Conservation (phyloP, 2,888 invertebrate species). For the Apotomis capreana region DNA sequence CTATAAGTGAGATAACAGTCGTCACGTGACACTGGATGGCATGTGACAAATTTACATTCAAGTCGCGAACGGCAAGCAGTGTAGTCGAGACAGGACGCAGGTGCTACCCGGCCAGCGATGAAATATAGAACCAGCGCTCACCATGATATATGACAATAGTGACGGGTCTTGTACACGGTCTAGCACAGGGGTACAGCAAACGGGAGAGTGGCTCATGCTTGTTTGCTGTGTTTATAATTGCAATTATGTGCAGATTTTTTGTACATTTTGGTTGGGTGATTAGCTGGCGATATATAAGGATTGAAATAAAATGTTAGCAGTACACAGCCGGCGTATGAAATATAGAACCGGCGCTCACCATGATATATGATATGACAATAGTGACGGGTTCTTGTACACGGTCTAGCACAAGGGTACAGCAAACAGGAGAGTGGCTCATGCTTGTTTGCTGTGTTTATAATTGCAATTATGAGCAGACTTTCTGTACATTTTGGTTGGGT, state of each 20-base stretch:
- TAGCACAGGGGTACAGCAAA: not conserved
- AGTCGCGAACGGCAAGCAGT: slow-evolving; percentile 54
- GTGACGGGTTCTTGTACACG: slow-evolving; percentile 57
- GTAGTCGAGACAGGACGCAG: slow-evolving; percentile 57
- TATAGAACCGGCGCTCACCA: slow-evolving; percentile 64
- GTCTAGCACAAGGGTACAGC: slow-evolving; percentile 26
- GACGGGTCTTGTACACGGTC: slow-evolving; percentile 55
- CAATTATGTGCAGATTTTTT: no score
- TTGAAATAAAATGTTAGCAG: no score
- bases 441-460: no score
- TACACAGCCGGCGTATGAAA: slow-evolving; percentile 51
- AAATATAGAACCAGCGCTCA: slow-evolving; percentile 67
- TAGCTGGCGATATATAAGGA: slow-evolving; percentile 25
- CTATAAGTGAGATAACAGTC: slow-evolving; percentile 60
- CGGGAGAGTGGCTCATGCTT: not conserved
- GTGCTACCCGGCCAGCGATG: slow-evolving; percentile 58
- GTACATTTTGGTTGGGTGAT: no score
- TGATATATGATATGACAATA: slow-evolving; percentile 69
- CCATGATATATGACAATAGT: slow-evolving; percentile 65
- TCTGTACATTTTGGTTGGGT: no score
- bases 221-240: no score
- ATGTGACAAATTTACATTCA: slow-evolving; percentile 70
- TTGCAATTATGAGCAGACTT: no score
- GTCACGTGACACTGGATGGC: slow-evolving; percentile 63
- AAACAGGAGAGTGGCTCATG: not conserved